Base-by-base conservation (phyloP, 2,888 invertebrate species). In the Melanargia galathea region DNA sequence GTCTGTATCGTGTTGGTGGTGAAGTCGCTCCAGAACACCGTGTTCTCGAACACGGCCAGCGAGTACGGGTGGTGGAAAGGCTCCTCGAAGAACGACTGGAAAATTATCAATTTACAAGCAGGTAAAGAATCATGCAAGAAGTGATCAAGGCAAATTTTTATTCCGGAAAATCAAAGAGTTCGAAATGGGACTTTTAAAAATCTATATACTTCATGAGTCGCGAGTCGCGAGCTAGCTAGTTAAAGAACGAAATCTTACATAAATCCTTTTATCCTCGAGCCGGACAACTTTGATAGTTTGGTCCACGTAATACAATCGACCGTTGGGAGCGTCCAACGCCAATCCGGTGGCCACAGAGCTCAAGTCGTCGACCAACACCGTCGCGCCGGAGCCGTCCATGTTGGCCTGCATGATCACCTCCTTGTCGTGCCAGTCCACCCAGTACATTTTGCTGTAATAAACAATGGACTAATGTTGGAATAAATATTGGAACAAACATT, bases 11-110 rank as follows among this genome's bases (percentile, higher is more conserved):
- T 94, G 74, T 94, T 94, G 0, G 95, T 94, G 0, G 92, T 90
- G 96, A 96, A 97, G 80, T 99, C 98, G 48, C 96, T 96, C 97
- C 97, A 99, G 84, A 95, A 99, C 0, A 99, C 81, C 1, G 92
- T 93, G 82, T 97, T 95, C 85, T 98, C 98, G 80, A 98, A 98
- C 1, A 98, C 94, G 0, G 96, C 93, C 67, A 98, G 89, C 0
- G 96, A 94, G 83, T 95, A 97, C 0, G 98, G 98, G 81, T 96
- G 96, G 70, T 94, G 94, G 16, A 95, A 92, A 0, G 94, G 88
- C n/a, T 92, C 93, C 16, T 83, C 76, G 72, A 86, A 81, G 1
- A 90, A 66, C 0, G 81, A 69, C 72, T 93, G 83, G 16, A 62
- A 65, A 35, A 45, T 45, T 13, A 35, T n/a, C 20, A 8, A 18